phyloP scores from a whole-genome alignment of 1,140 invertebrate genomes.

The Amphibalanus amphitrite region DNA sequence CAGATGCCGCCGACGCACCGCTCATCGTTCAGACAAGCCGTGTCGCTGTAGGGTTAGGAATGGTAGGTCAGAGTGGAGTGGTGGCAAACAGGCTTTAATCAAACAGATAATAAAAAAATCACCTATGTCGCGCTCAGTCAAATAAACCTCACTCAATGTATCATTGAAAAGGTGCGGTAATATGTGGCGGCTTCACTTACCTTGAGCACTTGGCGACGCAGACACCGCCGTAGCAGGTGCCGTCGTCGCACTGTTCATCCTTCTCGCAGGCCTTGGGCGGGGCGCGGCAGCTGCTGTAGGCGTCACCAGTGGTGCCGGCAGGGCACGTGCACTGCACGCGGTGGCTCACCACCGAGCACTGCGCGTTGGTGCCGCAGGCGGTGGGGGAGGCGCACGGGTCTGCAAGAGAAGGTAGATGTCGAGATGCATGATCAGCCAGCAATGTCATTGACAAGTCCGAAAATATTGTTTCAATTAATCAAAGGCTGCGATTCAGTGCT shows the following conservation, averaged over 20 bases:
- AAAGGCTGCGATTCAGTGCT: too few species aligned
- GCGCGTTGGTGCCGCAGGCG: slow-evolving; percentile 67
- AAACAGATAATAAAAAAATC: too few species aligned
- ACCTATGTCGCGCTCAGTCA: too few species aligned
- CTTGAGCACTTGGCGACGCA: slow-evolving; percentile 55
- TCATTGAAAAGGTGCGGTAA: too few species aligned
- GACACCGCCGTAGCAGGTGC: slow-evolving; percentile 48
- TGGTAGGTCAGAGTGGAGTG: too few species aligned
- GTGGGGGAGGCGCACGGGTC: slow-evolving; percentile 51
- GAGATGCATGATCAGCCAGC: too few species aligned
- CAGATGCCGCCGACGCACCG: slow-evolving; percentile 61
- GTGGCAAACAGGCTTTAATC: too few species aligned
- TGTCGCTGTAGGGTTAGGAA: slow-evolving; percentile 44
- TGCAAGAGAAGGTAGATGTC: neutral
- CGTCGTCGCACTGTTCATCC: slow-evolving; percentile 43
- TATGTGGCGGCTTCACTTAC: too few species aligned
- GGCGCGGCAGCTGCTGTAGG: slow-evolving; percentile 49
- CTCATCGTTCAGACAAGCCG: slow-evolving; percentile 62
- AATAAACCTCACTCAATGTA: too few species aligned
- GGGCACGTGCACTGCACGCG: slow-evolving; percentile 53
- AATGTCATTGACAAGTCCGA: too few species aligned
- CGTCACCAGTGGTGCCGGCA: slow-evolving; percentile 49
- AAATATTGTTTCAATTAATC: too few species aligned
- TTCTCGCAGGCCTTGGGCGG: slow-evolving; percentile 39
- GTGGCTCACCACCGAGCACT: slow-evolving; percentile 49